Conservation (phyloP, 2,797 vertebrate genomes). For the Poecile montanus region DNA sequence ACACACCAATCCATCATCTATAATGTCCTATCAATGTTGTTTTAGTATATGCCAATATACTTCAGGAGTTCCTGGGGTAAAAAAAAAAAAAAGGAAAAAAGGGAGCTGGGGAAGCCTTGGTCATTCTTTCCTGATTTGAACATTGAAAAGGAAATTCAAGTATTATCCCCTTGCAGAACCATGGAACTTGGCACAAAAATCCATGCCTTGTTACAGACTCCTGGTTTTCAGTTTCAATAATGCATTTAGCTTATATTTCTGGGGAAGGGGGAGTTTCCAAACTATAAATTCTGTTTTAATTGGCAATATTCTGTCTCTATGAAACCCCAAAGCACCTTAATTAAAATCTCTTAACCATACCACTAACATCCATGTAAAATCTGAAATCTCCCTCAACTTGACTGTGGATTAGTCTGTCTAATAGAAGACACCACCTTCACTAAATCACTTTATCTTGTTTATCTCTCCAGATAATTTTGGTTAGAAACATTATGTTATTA, state of each 20-base stretch:
- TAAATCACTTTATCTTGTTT: neutral
- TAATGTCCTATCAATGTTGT: neutral
- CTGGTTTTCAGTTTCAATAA: neutral
- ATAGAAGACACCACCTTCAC: neutral
- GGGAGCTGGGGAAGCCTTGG: accelerated
- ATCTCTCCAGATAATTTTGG: neutral
- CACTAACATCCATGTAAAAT: neutral
- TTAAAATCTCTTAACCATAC: neutral
- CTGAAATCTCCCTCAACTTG: neutral
- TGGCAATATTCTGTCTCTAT: neutral
- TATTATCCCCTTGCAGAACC: neutral
- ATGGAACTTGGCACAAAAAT: neutral
- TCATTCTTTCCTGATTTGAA: neutral
- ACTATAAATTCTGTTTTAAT: neutral
- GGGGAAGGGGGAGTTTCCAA: neutral
- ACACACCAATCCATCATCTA: neutral
- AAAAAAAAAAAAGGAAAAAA: neutral
- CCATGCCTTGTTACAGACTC: neutral
- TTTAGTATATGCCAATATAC: neutral
- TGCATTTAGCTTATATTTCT: neutral
- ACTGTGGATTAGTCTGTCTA: neutral
- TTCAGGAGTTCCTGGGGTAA: neutral
- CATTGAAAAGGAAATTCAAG: neutral
- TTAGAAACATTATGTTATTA: neutral
- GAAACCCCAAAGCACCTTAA: neutral